These are phyloP conservation scores for Epsilonema sp. DNA, from an alignment of 2,888 invertebrate species.

Conservation along the genomic window DNA sequence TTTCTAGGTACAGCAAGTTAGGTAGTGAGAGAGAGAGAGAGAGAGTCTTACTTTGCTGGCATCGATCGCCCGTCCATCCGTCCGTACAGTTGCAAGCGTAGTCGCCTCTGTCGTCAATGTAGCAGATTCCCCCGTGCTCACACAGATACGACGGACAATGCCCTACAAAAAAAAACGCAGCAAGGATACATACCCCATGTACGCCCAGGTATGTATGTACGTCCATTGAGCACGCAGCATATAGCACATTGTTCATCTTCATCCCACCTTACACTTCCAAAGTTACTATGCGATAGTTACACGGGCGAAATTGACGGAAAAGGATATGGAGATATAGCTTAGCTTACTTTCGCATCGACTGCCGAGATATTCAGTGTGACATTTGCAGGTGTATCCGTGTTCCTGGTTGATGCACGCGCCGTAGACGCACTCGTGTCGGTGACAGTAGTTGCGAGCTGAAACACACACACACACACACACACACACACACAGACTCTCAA, in stretches of 20 bases:
- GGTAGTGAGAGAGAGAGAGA: too few relatives aligned
- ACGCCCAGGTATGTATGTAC: too few relatives aligned
- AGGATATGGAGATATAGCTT: neutral
- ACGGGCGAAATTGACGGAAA: neutral
- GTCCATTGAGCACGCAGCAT: too few relatives aligned
- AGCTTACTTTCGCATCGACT: constrained; percentile 2
- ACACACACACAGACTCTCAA: neutral
- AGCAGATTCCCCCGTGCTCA: constrained; percentile 4
- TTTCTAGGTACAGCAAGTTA: too few relatives aligned
- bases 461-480: neutral
- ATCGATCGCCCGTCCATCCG: constrained; percentile 2
- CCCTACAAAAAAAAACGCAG: too few relatives aligned
- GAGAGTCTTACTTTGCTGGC: constrained; percentile 2
- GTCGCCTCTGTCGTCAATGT: neutral
- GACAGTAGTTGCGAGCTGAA: constrained; percentile 3
- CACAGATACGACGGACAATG: constrained; percentile 7
- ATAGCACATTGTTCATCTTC: too few relatives aligned
- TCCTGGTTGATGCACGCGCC: constrained; percentile 4
- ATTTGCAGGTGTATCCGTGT: constrained; percentile 1
- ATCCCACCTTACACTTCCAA: too few relatives aligned
- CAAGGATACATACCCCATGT: too few relatives aligned
- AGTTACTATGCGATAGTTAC: too few relatives aligned
- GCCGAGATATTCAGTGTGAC: constrained; percentile 5
- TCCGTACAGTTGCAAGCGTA: constrained; percentile 3
- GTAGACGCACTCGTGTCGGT: constrained; percentile 2